phyloP scores from a whole-genome alignment of 2,888 invertebrate species.

The Drosophila longiperda region DNA sequence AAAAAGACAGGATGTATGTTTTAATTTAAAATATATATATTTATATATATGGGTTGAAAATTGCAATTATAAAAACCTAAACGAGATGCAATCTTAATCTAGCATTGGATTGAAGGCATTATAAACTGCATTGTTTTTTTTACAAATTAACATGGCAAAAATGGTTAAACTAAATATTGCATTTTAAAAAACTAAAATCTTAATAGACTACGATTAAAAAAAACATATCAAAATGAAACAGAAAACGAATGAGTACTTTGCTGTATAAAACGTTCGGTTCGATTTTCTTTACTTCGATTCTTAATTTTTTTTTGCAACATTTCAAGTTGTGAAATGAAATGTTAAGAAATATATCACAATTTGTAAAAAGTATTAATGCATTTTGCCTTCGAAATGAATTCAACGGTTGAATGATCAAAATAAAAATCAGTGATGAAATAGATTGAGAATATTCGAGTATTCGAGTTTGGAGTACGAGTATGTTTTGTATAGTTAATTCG shows the following conservation, averaged over 20 bases:
- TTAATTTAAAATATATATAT: slow-evolving; percentile 5
- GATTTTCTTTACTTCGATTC: slow-evolving; percentile 47
- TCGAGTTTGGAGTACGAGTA: slow-evolving; percentile 19
- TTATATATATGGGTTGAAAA: slow-evolving; percentile 17
- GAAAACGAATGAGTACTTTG: slow-evolving; percentile 55
- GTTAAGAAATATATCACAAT: slow-evolving; percentile 83
- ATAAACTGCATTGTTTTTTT: slow-evolving; percentile 58
- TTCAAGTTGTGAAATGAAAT: slow-evolving; percentile 76
- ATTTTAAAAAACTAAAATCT: slow-evolving; percentile 61
- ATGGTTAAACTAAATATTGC: slow-evolving; percentile 72
- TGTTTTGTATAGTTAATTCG: slow-evolving; percentile 5
- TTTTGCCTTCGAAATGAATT: slow-evolving; percentile 63
- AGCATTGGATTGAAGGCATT: slow-evolving; percentile 49
- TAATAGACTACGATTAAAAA: slow-evolving; percentile 53
- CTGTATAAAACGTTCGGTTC: slow-evolving; percentile 62
- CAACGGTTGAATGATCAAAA: slow-evolving; percentile 35
- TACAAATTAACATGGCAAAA: slow-evolving; percentile 77
- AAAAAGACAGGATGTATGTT: slow-evolving; percentile 19
- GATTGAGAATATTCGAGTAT: slow-evolving; percentile 1
- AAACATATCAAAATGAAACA: slow-evolving; percentile 21
- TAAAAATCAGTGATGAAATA: slow-evolving; percentile 21
- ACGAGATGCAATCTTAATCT: slow-evolving; percentile 36
- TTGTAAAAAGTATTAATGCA: slow-evolving; percentile 79
- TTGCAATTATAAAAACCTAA: slow-evolving; percentile 19
- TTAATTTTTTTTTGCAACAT: slow-evolving; percentile 66